Base-by-base conservation (phyloP, 2,797 vertebrate species). In the Clamator glandarius region DNA sequence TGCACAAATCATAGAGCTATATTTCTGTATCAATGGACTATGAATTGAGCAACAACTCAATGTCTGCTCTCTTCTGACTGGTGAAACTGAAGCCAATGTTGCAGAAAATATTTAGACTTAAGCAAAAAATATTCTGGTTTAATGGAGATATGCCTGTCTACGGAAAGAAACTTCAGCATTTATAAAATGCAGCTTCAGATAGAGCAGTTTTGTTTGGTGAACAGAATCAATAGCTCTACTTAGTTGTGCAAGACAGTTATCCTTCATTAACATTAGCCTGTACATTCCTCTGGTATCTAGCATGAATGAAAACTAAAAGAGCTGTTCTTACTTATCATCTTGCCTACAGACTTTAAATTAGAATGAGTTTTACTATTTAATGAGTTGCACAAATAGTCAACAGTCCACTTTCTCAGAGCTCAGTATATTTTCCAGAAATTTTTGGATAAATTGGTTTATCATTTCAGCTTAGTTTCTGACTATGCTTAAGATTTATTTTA, bases 221-320 rank as follows among this genome's bases (percentile, higher is more conserved):
- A 84, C 82, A 91, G 39, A 93, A 84, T 89, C 78, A 82, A 42
- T 46, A 72, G 14, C n/a, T 93, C n/a, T 91, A 91, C 72, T 68
- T 84, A 54, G 33, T 39, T 84, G 59, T 84, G 33, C 63, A 85
- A 55, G 75, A 51, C 63, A 75, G 23, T 92, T 84, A 76, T 91
- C n/a, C 33, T 75, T 31, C 44, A 57, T 89, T 86, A 90, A 74
- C 33, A 52, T 58, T 82, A 66, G 18, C 11, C 31, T 64, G 59
- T 67, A 25, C 13, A 35, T 92, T 90, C 36, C n/a, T 90, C 74
- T 93, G 46, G 87, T 89, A 89, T 24, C 46, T 12, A 33, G 18
- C 29, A 61, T 2, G 12, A 93, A 84, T 46, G 51, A 84, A 82
- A 93, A 86, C 44, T 81, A 39, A 36, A 92, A 78, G 66, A 92